These are phyloP conservation scores for Amia ocellicauda DNA, from an alignment of 2,113 vertebrate genomes.

Conservation along the genomic window DNA sequence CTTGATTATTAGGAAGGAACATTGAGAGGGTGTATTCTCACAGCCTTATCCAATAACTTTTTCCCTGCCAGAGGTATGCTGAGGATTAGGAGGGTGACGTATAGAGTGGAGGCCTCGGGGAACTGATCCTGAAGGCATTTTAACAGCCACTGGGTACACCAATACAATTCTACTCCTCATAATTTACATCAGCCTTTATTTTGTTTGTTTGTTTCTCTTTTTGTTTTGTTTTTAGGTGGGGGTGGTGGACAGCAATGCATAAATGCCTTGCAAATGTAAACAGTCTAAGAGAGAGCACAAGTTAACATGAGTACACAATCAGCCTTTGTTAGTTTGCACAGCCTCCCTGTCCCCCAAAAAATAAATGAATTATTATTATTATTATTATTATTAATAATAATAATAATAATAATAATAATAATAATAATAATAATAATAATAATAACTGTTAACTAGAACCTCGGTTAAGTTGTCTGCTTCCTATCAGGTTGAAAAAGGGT, in stretches of 20 bases:
- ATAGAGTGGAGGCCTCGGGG: constrained; percentile 42
- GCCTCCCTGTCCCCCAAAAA: neutral
- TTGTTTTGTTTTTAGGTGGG: neutral
- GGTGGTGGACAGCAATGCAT: too few species aligned
- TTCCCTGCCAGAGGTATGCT: constrained; percentile 52
- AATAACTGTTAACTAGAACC: too few species aligned
- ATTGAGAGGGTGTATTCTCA: constrained; percentile 44
- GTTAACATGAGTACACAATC: too few species aligned
- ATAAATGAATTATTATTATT: too few species aligned
- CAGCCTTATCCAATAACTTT: constrained; percentile 59
- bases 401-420: too few species aligned
- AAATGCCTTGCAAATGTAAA: neutral
- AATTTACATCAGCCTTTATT: neutral
- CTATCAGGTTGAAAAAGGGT: too few species aligned
- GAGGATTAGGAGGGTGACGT: constrained; percentile 43
- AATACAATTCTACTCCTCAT: neutral
- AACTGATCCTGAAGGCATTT: constrained; percentile 56
- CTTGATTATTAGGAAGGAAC: constrained; percentile 24
- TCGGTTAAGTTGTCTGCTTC: too few species aligned
- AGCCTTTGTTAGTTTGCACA: neutral
- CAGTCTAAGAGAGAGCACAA: neutral
- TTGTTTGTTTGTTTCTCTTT: neutral
- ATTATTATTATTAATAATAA: neutral
- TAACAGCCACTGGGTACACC: constrained; percentile 43
- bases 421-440: too few species aligned